phyloP scores from a whole-genome alignment of 2,797 vertebrate genomes.

The Enteromius radiatus region DNA sequence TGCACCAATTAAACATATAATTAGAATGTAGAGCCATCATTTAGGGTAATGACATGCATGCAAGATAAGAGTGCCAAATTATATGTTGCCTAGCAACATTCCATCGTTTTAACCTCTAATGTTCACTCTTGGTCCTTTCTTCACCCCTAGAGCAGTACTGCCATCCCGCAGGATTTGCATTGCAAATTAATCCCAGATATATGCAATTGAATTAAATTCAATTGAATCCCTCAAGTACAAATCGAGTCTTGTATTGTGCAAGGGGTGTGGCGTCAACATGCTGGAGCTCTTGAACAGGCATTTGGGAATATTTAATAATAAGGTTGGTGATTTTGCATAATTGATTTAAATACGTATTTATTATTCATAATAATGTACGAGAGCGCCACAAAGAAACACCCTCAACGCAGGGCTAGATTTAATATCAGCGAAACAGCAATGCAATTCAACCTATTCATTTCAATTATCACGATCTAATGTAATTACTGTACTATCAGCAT shows the following conservation, averaged over 20 bases:
- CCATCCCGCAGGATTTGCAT: conserved; percentile 34
- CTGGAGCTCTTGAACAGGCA: conserved; percentile 12
- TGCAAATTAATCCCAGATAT: conserved; percentile 48
- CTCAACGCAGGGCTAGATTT: conserved; percentile 6
- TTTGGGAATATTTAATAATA: conserved; percentile 24
- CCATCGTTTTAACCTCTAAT: conserved; percentile 43
- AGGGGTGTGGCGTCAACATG: conserved; percentile 22
- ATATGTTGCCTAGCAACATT: conserved; percentile 60
- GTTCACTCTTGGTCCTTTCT: conserved; percentile 22
- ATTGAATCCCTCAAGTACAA: conserved; percentile 34
- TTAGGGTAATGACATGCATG: conserved; percentile 50
- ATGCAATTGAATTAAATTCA: conserved; percentile 42
- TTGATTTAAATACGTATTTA: conserved; percentile 29
- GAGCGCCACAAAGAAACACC: neutral
- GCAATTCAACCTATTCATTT: conserved; percentile 26
- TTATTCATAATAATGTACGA: conserved; percentile 12
- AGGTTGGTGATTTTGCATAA: conserved; percentile 21
- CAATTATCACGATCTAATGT: conserved; percentile 30
- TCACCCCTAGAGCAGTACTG: conserved; percentile 7
- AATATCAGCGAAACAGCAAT: conserved; percentile 32
- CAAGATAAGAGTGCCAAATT: conserved; percentile 52
- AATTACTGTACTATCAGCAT: conserved; percentile 35
- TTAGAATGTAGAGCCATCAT: conserved; percentile 48
- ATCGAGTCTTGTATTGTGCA: conserved; percentile 13
- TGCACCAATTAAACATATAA: conserved; percentile 55